Percentiles rank a stretch among this genome's conserved stretches.
Conservation (phyloP, 2,113 vertebrate species). For the Laticauda colubrina region DNA sequence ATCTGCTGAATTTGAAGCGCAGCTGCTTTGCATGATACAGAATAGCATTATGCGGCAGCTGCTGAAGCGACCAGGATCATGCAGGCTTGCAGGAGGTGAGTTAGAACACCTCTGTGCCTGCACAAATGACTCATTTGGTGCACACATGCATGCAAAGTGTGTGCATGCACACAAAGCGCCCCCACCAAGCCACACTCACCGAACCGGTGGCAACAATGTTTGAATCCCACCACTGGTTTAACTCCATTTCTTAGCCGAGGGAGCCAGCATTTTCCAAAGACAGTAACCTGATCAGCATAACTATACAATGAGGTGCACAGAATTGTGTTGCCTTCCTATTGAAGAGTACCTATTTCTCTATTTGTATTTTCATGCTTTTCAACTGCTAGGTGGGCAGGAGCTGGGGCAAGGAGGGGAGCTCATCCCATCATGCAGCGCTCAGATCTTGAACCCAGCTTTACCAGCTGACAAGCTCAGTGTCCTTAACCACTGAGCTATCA, state of each 20-base stretch:
- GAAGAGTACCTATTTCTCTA: background rate
- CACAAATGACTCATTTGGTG: no score
- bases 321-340: background rate
- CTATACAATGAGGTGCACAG: background rate
- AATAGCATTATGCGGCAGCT: no score
- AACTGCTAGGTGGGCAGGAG: background rate
- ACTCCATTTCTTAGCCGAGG: background rate
- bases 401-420: background rate
- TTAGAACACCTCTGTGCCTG: no score
- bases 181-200: no score
- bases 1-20: no score
- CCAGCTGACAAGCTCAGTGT: background rate
- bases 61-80: no score
- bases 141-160: no score
- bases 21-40: no score
- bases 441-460: background rate
- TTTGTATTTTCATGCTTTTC: background rate
- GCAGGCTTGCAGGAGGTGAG: no score
- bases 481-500: background rate
- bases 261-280: background rate
- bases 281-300: background rate
- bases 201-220: no score
- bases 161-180: no score
- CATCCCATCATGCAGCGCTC: background rate
- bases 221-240: no score